Evolutionary conservation across 2,113 vertebrate species (phyloP).

Genomic region (Microcebus griseorufus): DNA sequence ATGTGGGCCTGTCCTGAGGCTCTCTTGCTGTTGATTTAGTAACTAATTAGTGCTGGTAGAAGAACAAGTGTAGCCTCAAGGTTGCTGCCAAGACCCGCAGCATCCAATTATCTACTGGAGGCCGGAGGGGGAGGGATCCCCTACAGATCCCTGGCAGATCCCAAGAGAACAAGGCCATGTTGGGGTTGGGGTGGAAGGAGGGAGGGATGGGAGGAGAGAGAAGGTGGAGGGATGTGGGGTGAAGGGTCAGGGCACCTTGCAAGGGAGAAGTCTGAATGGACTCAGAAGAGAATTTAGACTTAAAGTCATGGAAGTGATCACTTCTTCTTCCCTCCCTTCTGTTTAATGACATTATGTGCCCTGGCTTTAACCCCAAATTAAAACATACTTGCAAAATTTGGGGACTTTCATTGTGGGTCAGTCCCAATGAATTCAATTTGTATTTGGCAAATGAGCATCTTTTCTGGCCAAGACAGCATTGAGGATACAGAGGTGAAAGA

Average conservation of each 20-base stretch:
- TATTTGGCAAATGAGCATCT: not conserved
- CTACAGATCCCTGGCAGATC: not conserved
- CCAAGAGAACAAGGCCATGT: not conserved
- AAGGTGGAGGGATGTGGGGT: not conserved
- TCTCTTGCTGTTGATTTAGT: conserved; percentile 58
- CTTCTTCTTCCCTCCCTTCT: not conserved
- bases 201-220: not conserved
- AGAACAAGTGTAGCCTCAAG: conserved; percentile 59
- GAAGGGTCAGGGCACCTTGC: not conserved
- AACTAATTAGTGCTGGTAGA: conserved; percentile 62
- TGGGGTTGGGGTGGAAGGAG: not conserved
- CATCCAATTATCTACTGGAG: conserved; percentile 46
- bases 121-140: not conserved
- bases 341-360: not conserved
- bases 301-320: not conserved
- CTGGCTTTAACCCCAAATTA: not conserved
- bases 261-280: not conserved
- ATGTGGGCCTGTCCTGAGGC: conserved; percentile 40
- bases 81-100: conserved; percentile 55
- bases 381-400: not conserved
- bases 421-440: not conserved
- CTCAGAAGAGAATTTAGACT: conserved; percentile 19
- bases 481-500: not conserved
- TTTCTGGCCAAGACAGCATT: not conserved
- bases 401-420: not conserved